A percentile compares a stretch with the other conserved stretches of the same genome.
Conservation (phyloP, 2,797 vertebrate genomes). For the Paedocypris micromegethes region DNA sequence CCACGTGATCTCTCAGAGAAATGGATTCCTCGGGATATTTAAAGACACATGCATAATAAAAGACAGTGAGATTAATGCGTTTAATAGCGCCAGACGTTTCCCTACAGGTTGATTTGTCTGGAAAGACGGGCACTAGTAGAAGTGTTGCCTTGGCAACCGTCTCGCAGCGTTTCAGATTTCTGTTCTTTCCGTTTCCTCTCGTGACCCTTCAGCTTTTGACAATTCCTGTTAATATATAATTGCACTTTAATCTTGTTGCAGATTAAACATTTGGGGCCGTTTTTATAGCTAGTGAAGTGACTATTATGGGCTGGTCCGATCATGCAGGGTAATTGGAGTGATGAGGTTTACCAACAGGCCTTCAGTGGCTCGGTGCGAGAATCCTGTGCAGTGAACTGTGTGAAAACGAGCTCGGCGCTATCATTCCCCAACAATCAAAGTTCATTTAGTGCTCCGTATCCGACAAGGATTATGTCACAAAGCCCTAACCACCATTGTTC, state of each 20-base stretch:
- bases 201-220: constrained; percentile 6
- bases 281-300: no score
- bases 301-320: background rate
- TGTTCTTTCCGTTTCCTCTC: background rate
- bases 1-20: no score
- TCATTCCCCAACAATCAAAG: constrained; percentile 8
- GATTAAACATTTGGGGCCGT: no score
- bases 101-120: background rate
- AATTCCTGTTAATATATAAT: background rate
- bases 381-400: constrained; percentile 2
- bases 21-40: background rate
- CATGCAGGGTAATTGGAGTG: constrained; percentile 2
- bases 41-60: background rate
- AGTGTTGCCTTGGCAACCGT: constrained; percentile 40
- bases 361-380: background rate
- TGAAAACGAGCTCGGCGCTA: background rate
- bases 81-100: background rate
- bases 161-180: constrained; percentile 14
- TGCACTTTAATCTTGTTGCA: background rate
- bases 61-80: constrained; percentile 3
- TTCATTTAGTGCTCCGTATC: constrained; percentile 9
- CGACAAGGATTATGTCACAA: constrained; percentile 1
- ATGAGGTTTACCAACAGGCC: constrained; percentile 22
- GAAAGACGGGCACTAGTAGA: background rate
- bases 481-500: background rate